Conservation (phyloP, 1,140 invertebrate species). For the Leptoteleia sp. region DNA sequence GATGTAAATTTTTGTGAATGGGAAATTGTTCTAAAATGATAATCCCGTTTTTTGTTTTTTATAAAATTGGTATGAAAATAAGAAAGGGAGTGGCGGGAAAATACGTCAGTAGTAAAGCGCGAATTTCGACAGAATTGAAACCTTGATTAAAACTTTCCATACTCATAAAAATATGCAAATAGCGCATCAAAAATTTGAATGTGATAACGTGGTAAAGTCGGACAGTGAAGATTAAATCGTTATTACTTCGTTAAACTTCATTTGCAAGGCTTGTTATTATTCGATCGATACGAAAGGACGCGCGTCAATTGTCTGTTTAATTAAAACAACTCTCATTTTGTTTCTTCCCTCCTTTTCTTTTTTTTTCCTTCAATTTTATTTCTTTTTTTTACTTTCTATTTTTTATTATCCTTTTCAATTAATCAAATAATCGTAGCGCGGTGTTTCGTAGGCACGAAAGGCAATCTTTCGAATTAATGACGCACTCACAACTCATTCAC, state of each 20-base stretch:
- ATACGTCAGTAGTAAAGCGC: conserved; percentile 18
- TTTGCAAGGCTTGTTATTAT: conserved; percentile 38
- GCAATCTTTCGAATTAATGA: conserved; percentile 19
- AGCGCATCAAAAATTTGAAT: conserved; percentile 50
- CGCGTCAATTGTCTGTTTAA: conserved; percentile 48
- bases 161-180: conserved; percentile 52
- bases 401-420: conserved; percentile 42
- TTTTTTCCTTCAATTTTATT: no score
- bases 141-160: conserved; percentile 54
- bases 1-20: conserved; percentile 21
- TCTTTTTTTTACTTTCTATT: not conserved
- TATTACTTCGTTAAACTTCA: conserved; percentile 57
- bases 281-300: conserved; percentile 28
- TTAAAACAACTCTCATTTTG: conserved; percentile 34
- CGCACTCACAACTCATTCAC: conserved; percentile 1
- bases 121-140: conserved; percentile 47
- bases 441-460: conserved; percentile 23
- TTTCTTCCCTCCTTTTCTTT: no score
- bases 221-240: conserved; percentile 51
- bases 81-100: conserved; percentile 24
- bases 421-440: conserved; percentile 33
- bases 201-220: conserved; percentile 42
- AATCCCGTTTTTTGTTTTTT: conserved; percentile 27
- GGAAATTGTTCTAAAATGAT: conserved; percentile 44
- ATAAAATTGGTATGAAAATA: conserved; percentile 12